Percentiles rank a stretch among this genome's conserved stretches.
phyloP scores from a whole-genome alignment of 2,888 invertebrate species.

The Tryphoninae sp. region DNA sequence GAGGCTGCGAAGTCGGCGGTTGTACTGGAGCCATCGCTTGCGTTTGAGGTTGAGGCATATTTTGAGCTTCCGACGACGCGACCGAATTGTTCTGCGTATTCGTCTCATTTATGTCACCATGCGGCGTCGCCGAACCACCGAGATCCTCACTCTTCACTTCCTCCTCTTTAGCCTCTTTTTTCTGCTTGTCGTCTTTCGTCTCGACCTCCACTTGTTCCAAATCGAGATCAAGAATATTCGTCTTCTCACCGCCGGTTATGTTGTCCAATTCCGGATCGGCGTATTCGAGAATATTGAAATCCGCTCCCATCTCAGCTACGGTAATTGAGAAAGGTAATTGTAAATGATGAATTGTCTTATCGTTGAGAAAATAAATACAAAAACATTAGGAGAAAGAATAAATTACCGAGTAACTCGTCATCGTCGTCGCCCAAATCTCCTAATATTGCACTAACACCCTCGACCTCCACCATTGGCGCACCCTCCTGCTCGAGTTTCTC shows the following conservation, averaged over 20 bases:
- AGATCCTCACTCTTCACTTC: constrained; percentile 73
- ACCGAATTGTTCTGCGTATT: constrained; percentile 67
- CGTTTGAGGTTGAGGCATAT: constrained; percentile 69
- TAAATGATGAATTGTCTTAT: too few species aligned
- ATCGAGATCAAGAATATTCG: constrained; percentile 93
- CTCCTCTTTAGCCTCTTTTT: constrained; percentile 77
- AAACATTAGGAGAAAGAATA: not conserved
- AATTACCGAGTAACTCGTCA: constrained; percentile 88
- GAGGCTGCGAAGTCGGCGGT: constrained; percentile 69
- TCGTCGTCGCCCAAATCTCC: constrained; percentile 93
- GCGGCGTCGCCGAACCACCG: constrained; percentile 66
- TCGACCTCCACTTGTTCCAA: constrained; percentile 89
- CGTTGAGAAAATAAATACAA: constrained; percentile 8
- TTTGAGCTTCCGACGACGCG: constrained; percentile 70
- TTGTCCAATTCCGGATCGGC: constrained; percentile 96
- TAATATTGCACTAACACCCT: constrained; percentile 89
- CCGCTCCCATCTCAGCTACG: constrained; percentile 93
- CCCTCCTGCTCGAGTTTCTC: constrained; percentile 88
- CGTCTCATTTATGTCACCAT: constrained; percentile 69
- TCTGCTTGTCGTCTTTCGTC: constrained; percentile 84
- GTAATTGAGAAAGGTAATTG: not conserved
- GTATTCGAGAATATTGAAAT: constrained; percentile 97
- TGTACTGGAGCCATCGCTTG: constrained; percentile 69
- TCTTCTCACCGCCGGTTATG: constrained; percentile 89
- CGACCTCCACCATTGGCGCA: constrained; percentile 84